Evolutionary conservation across 1,140 invertebrate species (phyloP).

Genomic region (Heterodera carotae): DNA sequence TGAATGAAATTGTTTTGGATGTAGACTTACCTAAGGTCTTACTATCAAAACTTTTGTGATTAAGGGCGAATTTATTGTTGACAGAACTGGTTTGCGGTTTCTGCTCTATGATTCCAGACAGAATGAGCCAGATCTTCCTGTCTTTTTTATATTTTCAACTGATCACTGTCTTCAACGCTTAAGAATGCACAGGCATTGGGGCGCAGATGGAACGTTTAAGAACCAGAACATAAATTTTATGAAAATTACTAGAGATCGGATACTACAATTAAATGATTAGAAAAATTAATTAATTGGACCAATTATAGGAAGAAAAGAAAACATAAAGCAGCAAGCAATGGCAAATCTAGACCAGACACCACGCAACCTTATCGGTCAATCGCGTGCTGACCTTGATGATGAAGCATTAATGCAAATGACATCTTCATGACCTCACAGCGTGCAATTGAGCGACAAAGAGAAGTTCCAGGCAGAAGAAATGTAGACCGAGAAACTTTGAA

Average conservation of each 20-base stretch:
- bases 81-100: not conserved
- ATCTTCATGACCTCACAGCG: not conserved
- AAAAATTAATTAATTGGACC: too few species aligned
- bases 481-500: not conserved
- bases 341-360: too few species aligned
- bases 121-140: not conserved
- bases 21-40: not conserved
- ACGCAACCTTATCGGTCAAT: too few species aligned
- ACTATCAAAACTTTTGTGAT: not conserved
- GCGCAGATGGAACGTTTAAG: too few species aligned
- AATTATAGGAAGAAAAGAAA: too few species aligned
- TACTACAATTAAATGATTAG: too few species aligned
- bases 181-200: not conserved
- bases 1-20: not conserved
- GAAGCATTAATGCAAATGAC: not conserved
- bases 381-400: not conserved
- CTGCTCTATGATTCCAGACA: not conserved
- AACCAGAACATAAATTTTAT: too few species aligned
- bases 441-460: not conserved
- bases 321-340: too few species aligned
- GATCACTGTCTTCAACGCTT: not conserved
- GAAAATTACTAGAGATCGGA: too few species aligned
- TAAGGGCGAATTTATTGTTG: not conserved
- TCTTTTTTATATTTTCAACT: not conserved
- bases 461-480: not conserved